phyloP scores from a whole-genome alignment of 2,888 invertebrate species.

The Drosophila affinis region DNA sequence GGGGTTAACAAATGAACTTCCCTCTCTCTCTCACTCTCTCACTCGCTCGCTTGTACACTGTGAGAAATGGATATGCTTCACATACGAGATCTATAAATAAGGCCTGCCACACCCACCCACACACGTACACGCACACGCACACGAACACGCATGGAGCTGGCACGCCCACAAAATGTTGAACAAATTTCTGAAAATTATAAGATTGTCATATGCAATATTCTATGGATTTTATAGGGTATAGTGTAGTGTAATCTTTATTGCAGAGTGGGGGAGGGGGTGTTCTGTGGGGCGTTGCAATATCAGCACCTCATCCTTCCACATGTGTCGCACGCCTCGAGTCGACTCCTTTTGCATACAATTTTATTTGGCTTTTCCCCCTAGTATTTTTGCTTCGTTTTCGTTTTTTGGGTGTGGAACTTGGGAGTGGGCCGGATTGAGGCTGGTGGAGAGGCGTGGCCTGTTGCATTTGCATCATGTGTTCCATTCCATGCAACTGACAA shows the following conservation, averaged over 20 bases:
- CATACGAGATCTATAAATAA: constrained; percentile 11
- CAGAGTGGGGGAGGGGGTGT: constrained; percentile 1
- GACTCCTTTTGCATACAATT: constrained; percentile 32
- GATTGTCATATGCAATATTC: not conserved
- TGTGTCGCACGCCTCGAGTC: constrained; percentile 39
- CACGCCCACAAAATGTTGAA: constrained; percentile 68
- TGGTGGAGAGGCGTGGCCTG: constrained; percentile 56
- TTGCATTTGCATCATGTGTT: constrained; percentile 55
- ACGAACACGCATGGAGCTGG: constrained; percentile 46
- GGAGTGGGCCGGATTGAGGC: constrained; percentile 33
- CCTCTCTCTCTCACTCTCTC: too few relatives aligned
- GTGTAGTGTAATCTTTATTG: constrained; percentile 11
- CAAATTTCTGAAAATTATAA: constrained; percentile 18
- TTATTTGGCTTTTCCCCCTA: constrained; percentile 16
- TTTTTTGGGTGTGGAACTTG: constrained; percentile 69
- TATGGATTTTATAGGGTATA: not conserved
- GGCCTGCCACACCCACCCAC: not conserved
- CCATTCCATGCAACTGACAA: constrained; percentile 70
- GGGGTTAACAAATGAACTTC: constrained; percentile 30
- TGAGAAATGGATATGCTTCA: constrained; percentile 3
- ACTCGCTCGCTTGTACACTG: constrained; percentile 11
- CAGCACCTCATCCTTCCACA: constrained; percentile 72
- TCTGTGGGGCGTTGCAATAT: constrained; percentile 68
- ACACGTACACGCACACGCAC: too few relatives aligned
- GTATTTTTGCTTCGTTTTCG: constrained; percentile 7